These are phyloP conservation scores for Mionectes macconnelli DNA, from an alignment of 2,113 vertebrate species.

Conservation along the genomic window DNA sequence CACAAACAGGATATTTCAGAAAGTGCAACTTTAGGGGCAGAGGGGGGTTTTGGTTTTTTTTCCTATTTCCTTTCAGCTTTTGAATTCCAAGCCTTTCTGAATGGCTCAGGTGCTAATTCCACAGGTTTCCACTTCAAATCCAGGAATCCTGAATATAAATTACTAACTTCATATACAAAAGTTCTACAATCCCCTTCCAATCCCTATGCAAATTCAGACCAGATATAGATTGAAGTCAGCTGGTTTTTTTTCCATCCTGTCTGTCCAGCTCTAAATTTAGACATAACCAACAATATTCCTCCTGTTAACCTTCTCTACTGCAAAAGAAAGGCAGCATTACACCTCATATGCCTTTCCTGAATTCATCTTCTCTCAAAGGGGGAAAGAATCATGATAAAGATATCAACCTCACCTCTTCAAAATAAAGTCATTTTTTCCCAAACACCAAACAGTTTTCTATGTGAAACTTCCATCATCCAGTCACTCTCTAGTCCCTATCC, in stretches of 20 bases:
- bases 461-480: not conserved
- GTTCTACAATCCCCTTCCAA: not conserved
- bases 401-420: not conserved
- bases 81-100: not conserved
- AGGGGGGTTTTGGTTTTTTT: rapidly evolving
- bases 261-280: not conserved
- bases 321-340: not conserved
- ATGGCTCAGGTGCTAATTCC: not conserved
- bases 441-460: not conserved
- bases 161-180: not conserved
- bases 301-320: not conserved
- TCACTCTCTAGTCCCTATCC: not conserved
- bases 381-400: not conserved
- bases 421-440: not conserved
- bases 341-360: not conserved
- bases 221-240: not conserved
- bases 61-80: not conserved
- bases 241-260: not conserved
- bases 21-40: not conserved
- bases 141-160: not conserved
- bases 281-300: not conserved
- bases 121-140: not conserved
- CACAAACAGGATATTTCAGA: not conserved
- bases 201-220: not conserved
- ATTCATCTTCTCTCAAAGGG: not conserved